A percentile compares a stretch with the other conserved stretches of the same genome.
phyloP scores from a whole-genome alignment of 2,888 invertebrate genomes.

The Sclerodermus sp. region DNA sequence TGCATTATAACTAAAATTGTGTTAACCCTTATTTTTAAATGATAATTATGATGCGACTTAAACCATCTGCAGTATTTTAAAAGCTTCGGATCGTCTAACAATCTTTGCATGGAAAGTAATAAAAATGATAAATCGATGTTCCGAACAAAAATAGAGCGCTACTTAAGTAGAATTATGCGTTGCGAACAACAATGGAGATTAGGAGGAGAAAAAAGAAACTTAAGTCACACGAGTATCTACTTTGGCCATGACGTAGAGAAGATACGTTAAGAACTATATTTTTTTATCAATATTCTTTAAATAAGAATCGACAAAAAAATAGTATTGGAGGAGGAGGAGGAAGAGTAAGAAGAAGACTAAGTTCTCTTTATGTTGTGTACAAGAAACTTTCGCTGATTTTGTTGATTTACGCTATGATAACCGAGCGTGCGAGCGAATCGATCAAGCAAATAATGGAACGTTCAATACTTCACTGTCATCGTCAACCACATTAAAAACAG shows the following conservation, averaged over 20 bases:
- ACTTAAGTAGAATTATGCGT: conserved; percentile 33
- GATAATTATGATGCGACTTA: conserved; percentile 30
- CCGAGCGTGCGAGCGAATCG: too few species aligned
- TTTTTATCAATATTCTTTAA: conserved; percentile 49
- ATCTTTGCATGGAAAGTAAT: not conserved
- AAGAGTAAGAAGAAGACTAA: too few species aligned
- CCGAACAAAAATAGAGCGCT: conserved; percentile 21
- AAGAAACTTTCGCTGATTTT: conserved; percentile 12
- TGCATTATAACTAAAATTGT: conserved; percentile 10
- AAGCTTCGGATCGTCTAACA: conserved; percentile 19
- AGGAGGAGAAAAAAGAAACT: conserved; percentile 19
- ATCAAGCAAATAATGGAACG: too few species aligned
- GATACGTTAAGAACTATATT: conserved; percentile 26
- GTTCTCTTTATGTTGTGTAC: too few species aligned
- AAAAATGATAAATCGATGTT: conserved; percentile 9
- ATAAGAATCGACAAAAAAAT: too few species aligned
- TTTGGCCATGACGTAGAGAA: conserved; percentile 25
- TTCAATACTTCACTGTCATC: too few species aligned
- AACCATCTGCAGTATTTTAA: conserved; percentile 38
- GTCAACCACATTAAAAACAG: conserved; percentile 9
- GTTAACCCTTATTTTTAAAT: conserved; percentile 21
- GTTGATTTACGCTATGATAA: too few species aligned
- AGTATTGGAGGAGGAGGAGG: too few species aligned
- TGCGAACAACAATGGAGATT: conserved; percentile 22
- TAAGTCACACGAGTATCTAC: conserved; percentile 17